phyloP scores from a whole-genome alignment of 2,113 vertebrate genomes.

The Oryzias celebensis region DNA sequence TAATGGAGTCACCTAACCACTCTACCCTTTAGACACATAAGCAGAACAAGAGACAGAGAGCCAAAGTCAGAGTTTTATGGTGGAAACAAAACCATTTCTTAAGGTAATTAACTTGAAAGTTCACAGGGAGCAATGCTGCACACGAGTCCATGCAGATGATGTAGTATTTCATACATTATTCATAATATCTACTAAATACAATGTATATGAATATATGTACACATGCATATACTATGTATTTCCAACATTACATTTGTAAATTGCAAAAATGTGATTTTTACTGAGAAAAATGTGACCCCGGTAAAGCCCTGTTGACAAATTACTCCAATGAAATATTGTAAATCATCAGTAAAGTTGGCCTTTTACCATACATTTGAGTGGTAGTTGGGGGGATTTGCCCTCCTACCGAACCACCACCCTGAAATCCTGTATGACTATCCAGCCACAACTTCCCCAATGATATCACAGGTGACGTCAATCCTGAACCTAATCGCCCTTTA shows the following conservation, averaged over 20 bases:
- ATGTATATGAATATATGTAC: too few relatives aligned
- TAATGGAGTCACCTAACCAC: constrained; percentile 49
- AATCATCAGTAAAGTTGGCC: constrained; percentile 2
- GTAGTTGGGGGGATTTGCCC: neutral
- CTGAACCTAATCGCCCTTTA: neutral
- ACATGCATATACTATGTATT: too few relatives aligned
- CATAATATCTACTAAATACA: too few relatives aligned
- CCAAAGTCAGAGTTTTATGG: constrained; percentile 32
- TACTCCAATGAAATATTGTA: constrained; percentile 21
- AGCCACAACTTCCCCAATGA: constrained; percentile 36
- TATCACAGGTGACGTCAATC: constrained; percentile 29
- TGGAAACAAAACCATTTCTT: constrained; percentile 22
- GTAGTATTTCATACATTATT: too few relatives aligned
- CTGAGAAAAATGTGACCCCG: neutral
- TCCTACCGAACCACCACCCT: neutral
- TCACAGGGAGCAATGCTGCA: neutral
- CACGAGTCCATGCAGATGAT: too few relatives aligned
- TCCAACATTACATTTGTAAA: too few relatives aligned
- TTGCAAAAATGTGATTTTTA: too few relatives aligned
- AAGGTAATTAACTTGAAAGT: constrained; percentile 31
- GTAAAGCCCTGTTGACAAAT: constrained; percentile 10
- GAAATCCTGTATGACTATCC: constrained; percentile 1
- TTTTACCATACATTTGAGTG: neutral
- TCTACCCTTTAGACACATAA: constrained; percentile 31
- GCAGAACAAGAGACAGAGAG: constrained; percentile 6